Percentiles rank a stretch among this genome's conserved stretches.
Conservation (phyloP, 2,888 invertebrate species). For the Himalopsyche tibetana region DNA sequence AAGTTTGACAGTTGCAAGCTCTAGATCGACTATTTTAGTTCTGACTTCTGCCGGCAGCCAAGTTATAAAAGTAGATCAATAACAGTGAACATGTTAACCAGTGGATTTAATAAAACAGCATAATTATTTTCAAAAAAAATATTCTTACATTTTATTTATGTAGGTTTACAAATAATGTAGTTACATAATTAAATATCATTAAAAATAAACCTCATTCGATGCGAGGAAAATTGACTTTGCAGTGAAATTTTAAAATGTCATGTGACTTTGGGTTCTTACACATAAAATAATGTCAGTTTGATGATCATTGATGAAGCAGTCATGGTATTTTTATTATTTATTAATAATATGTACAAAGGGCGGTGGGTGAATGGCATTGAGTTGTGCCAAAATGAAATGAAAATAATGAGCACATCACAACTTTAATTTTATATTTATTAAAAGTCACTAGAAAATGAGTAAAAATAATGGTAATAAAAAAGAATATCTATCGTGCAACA, state of each 20-base stretch:
- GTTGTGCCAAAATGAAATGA: neutral
- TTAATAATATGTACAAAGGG: conserved; percentile 15
- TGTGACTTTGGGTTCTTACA: neutral
- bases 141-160: conserved; percentile 24
- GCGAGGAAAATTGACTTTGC: neutral
- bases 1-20: too few species aligned
- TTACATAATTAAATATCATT: conserved; percentile 10
- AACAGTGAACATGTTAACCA: too few species aligned
- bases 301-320: conserved; percentile 23
- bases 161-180: conserved; percentile 3
- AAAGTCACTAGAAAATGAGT: neutral
- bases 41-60: too few species aligned
- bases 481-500: conserved; percentile 38
- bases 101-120: neutral
- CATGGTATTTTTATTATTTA: conserved; percentile 7
- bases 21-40: too few species aligned
- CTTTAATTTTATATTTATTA: conserved; percentile 32
- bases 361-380: neutral
- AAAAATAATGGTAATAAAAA: neutral
- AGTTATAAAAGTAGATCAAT: too few species aligned
- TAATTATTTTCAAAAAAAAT: neutral
- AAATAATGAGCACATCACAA: conserved; percentile 23
- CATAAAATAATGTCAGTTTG: conserved; percentile 4
- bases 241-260: conserved; percentile 24
- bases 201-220: conserved; percentile 9